Percentiles rank a stretch among this genome's conserved stretches.
Conservation (phyloP, 1,140 invertebrate species). For the Drosophila lini region DNA sequence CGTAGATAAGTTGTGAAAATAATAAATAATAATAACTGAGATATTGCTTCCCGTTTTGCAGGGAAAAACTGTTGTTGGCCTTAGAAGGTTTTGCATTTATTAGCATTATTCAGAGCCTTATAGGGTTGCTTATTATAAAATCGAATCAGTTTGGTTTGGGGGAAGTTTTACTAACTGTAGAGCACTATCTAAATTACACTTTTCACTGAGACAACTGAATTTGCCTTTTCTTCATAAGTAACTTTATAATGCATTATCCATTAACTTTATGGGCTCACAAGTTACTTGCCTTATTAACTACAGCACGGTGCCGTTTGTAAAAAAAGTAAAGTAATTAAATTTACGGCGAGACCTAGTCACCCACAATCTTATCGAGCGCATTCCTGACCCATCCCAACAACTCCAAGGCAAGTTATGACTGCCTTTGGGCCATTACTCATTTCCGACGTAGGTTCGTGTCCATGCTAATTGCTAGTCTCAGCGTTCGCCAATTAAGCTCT, state of each 20-base stretch:
- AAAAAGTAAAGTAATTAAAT: background rate
- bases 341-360: background rate
- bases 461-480: constrained; percentile 50
- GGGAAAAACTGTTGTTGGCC: background rate
- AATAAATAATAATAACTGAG: constrained; percentile 18
- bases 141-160: background rate
- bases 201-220: background rate
- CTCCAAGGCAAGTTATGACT: background rate
- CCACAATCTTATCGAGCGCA: background rate
- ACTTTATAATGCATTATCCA: background rate
- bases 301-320: no score
- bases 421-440: constrained; percentile 23
- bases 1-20: constrained; percentile 3
- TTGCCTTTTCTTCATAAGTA: no score
- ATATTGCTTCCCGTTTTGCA: constrained; percentile 16
- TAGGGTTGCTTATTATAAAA: constrained; percentile 7
- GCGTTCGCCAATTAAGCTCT: constrained; percentile 45
- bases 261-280: background rate
- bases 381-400: constrained; percentile 21
- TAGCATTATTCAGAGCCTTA: constrained; percentile 18
- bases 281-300: background rate
- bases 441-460: constrained; percentile 35
- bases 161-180: background rate
- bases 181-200: background rate
- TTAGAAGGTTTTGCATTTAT: constrained; percentile 29